Evolutionary conservation across 2,888 invertebrate species (phyloP), one percentile per base, ranked within the genome.

Genomic region (Eupeodes luniger): DNA sequence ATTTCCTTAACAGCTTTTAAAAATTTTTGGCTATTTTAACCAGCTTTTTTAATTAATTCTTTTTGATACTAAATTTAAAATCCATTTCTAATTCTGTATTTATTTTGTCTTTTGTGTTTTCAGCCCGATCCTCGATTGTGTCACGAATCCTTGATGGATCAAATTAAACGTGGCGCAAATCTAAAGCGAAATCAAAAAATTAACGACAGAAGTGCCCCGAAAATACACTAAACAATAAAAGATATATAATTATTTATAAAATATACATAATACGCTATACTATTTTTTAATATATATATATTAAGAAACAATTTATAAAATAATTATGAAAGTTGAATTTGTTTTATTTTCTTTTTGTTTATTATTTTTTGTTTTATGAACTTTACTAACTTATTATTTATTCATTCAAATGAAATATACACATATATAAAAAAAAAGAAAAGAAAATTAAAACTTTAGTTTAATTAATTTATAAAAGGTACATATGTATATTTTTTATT

Each of bases 71-170:
- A 7, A 59, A 59, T 14, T 14, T 4, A 59, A n/a, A 0, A 51
- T n/a, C n/a, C 1, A 51, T 75, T 16, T 10, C 14, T 79, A 12
- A 64, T 16, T 10, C 14, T 79, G 10, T 59, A 70, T 72, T 16
- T 59, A 36, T 14, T 3, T 61, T 53, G 34, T 85, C 51, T 53
- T 72, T 70, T 77, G 89, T 90, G 82, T 66, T 94, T 94, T 75
- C 93, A 96, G 95, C 96, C 97, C 81, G 97, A 97, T 93, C 97
- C 97, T 0, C 95, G 96, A 83, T 94, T 96, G 49, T 96, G 97
- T 91, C 96, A 97, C 93, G 98, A 97, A 90, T 98, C 98, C 0
- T 94, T 98, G n/a, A 97, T 98, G 98, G 98, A 98, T 94, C 98
- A 98, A 92, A 98, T 98, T 87, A 96, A 97, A 91, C 95, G 97